phyloP scores from a whole-genome alignment of 2,113 vertebrate genomes.

The Hoplias malabaricus region DNA sequence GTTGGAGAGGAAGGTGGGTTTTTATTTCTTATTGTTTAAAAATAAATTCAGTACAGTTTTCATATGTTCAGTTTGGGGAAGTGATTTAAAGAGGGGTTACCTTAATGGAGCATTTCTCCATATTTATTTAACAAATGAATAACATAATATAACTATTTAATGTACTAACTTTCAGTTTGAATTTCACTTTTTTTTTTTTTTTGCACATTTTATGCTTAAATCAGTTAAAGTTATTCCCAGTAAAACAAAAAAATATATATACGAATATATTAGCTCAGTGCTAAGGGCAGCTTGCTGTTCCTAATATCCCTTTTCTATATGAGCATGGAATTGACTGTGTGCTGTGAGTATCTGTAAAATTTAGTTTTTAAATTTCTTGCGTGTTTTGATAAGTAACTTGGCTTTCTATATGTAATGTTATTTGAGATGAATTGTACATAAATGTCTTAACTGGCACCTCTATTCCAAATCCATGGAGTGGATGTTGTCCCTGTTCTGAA shows the following conservation, averaged over 20 bases:
- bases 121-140: conserved; percentile 24
- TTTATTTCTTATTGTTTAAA: neutral
- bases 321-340: conserved; percentile 17
- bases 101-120: neutral
- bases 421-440: conserved; percentile 4
- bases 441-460: neutral
- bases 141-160: conserved; percentile 9
- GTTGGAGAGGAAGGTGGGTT: neutral
- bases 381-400: neutral
- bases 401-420: neutral
- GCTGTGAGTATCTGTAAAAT: conserved; percentile 2
- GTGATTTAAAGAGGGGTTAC: neutral
- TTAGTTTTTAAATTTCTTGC: neutral
- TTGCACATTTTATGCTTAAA: neutral
- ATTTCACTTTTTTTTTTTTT: neutral
- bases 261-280: neutral
- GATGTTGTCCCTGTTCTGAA: neutral
- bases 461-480: neutral
- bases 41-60: neutral
- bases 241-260: neutral
- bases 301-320: neutral
- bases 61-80: neutral
- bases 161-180: conserved; percentile 12
- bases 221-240: neutral
- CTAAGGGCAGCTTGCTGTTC: neutral